Evolutionary conservation across 1,140 invertebrate species (phyloP).

Genomic region (Apis mellifera): Amel_HAv3.1 CM009932.2:9347501-9348000

Average conservation of each 20-base stretch:
- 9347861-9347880: background rate
- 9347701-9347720: background rate
- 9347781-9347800: slow-evolving; percentile 29
- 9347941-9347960: background rate
- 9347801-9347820: slow-evolving; percentile 13
- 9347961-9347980: background rate
- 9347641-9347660: background rate
- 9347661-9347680: background rate
- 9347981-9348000: too few species aligned
- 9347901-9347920: background rate
- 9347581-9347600: background rate
- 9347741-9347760: slow-evolving; percentile 1
- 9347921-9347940: background rate
- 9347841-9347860: slow-evolving; percentile 2
- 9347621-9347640: too few species aligned
- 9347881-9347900: background rate
- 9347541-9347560: too few species aligned
- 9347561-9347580: too few species aligned
- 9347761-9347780: slow-evolving; percentile 12
- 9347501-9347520: too few species aligned
- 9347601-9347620: too few species aligned
- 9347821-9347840: slow-evolving; percentile 9
- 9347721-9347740: slow-evolving; percentile 16
- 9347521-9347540: too few species aligned
- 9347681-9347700: slow-evolving; percentile 8